Conservation (phyloP, 1,140 invertebrate species). For the Drosophila tropicalis region DNA sequence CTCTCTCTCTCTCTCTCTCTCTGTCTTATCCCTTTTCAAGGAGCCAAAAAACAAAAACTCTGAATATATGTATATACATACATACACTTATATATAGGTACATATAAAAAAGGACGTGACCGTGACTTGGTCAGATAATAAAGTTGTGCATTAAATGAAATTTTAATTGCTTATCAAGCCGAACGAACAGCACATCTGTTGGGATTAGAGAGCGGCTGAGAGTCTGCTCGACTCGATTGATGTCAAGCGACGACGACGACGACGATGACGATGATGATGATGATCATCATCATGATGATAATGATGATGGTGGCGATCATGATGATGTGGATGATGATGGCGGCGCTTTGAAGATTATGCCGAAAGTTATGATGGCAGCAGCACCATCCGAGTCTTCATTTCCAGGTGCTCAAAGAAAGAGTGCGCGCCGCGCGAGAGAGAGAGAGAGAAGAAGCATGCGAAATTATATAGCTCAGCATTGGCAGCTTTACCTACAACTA, state of each 20-base stretch:
- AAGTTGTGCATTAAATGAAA: conserved; percentile 76
- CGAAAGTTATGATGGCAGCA: conserved; percentile 70
- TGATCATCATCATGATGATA: conserved; percentile 34
- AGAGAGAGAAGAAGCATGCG: conserved; percentile 56
- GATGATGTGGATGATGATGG: conserved; percentile 33
- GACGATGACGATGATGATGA: conserved; percentile 49
- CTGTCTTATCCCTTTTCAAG: not conserved
- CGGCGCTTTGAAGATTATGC: conserved; percentile 79
- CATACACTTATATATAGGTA: too few species aligned
- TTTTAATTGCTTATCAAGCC: conserved; percentile 75
- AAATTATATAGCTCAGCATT: conserved; percentile 71
- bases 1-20: not conserved
- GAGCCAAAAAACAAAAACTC: not conserved
- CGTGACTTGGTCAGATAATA: conserved; percentile 69
- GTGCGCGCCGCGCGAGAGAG: not conserved
- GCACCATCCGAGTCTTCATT: conserved; percentile 42
- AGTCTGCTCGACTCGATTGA: conserved; percentile 61
- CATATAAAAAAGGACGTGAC: conserved; percentile 66
- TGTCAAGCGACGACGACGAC: conserved; percentile 65
- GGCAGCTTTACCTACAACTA: conserved; percentile 72
- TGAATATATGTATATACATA: too few species aligned
- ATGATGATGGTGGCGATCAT: conserved; percentile 36
- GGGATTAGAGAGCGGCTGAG: conserved; percentile 56
- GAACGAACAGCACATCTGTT: conserved; percentile 66
- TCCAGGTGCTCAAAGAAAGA: conserved; percentile 45